Base-by-base conservation (phyloP, 1,140 invertebrate species). In the Penaeus japonicus region DNA sequence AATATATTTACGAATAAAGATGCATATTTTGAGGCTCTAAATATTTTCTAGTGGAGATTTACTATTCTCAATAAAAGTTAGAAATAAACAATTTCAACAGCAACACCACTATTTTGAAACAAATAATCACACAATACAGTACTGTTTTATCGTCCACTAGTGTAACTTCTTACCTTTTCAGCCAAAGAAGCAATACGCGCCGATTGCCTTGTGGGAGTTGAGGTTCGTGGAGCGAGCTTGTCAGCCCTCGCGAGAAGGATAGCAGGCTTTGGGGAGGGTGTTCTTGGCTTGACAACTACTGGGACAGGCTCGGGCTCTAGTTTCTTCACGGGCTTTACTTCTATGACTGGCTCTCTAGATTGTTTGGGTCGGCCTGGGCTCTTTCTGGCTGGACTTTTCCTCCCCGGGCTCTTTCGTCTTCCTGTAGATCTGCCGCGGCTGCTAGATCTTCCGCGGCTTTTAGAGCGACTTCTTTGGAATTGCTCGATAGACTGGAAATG, bases 401-500 rank as follows among this genome's bases (percentile, higher is more conserved):
- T 73, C 27, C 27, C 65, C 7, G 85, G 82, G 70, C 85, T 90
- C 32, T 85, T 84, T 17, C 77, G 47, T 57, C 27, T 79, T 15
- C 32, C 27, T 0, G 53, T 22, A 24, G 84, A 24, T 27, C 89
- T 84, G 1, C 89, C 83, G 10, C 86, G 65, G 57, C 86, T 88
- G 24, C 54, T 84, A 2, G 86, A 88, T n/a, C 86, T 35, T 55
- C 86, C 89, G 7, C 89, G 89, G 18, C 85, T 88, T 54, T 73
- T 62, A 30, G 89, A 89, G 17, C 87, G 81, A 27, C 55, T 55
- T n/a, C 88, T 78, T n/a, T 32, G 24, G 80, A 85, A 87, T 7
- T 79, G 32, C 62, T 20, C 17, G 12, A 30, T 0, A 54, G 47
- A 47, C 83, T 83, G 79, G 27, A 62, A 80, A 53, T 30, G 35